A percentile compares a stretch with the other conserved stretches of the same genome.
Conservation (phyloP, 1,140 invertebrate species). For the Maniola jurtina region DNA sequence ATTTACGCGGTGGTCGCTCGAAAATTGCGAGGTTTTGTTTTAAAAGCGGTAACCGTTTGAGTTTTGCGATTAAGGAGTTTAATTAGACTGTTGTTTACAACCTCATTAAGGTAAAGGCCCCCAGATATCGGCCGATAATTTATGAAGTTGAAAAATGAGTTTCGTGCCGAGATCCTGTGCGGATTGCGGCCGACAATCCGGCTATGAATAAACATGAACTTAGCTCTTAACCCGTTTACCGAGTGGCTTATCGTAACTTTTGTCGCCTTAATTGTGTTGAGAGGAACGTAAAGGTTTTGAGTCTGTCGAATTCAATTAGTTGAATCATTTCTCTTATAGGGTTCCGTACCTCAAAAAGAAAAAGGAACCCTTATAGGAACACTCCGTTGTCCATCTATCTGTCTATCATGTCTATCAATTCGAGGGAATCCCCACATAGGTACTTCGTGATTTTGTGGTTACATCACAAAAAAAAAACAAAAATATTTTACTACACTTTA, state of each 20-base stretch:
- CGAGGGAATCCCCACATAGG: too few species aligned
- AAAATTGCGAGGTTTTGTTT: conserved; percentile 77
- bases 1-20: conserved; percentile 75
- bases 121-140: conserved; percentile 71
- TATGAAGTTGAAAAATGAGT: conserved; percentile 75
- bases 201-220: conserved; percentile 57
- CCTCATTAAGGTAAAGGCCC: conserved; percentile 68
- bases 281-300: conserved; percentile 18
- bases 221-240: conserved; percentile 32
- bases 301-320: background rate
- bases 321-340: background rate
- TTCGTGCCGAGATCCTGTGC: conserved; percentile 49
- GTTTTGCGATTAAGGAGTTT: conserved; percentile 78
- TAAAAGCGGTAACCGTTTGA: conserved; percentile 77
- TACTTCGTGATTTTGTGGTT: too few species aligned
- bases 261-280: conserved; percentile 29
- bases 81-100: conserved; percentile 78
- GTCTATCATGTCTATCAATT: too few species aligned
- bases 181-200: conserved; percentile 53
- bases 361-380: too few species aligned
- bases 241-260: conserved; percentile 31
- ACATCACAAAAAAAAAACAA: too few species aligned
- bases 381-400: too few species aligned
- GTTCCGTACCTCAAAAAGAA: too few species aligned
- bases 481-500: too few species aligned